Base-by-base conservation (phyloP, 2,797 vertebrate species). In the Lateolabrax maculatus region DNA sequence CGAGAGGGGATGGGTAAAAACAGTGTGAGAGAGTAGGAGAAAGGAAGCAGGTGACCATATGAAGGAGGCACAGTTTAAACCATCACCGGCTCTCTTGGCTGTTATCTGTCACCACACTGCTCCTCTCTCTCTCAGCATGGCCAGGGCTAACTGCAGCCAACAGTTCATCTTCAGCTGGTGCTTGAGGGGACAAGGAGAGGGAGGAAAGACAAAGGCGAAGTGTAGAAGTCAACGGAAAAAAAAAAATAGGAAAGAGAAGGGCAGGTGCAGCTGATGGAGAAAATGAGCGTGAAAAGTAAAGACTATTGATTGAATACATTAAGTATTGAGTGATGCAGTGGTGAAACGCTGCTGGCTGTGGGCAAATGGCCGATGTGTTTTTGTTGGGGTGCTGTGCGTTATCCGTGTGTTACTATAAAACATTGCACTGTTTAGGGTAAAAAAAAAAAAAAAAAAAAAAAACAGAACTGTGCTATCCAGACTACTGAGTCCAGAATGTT, bases 261-360 rank as follows among this genome's bases (percentile, higher is more conserved):
- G 68, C 51, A 13, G 18, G 63, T 69, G 60, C 16, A 18, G 72
- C 67, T 68, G 71, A 73, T 75, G 19, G 62, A 79, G 84, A 79
- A 81, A 87, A 85, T 77, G 62, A 86, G 74, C 72, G 74, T 9
- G 16, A 71, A 84, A 81, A 81, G 58, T 75, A 68, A 84, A 80
- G 80, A 66, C 66, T 86, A 83, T 91, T 76, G 84, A 90, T 88
- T 89, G 76, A 86, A 81, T 84, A 80, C 69, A 84, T 91, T 84
- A 89, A 63, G 67, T 68, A 83, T 46, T 86, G 76, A 89, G 62
- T 75, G 80, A 88, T 85, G 81, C 58, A 36, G 71, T 56, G 55
- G 31, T 63, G 41, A 81, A 87, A 56, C 3, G 37, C 86, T 83
- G 68, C 53, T 36, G 74, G 75, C 69, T 68, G 58, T 56, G 63